These are phyloP conservation scores for Ellobium chinense DNA, from an alignment of 2,888 invertebrate species.

Conservation along the genomic window DNA sequence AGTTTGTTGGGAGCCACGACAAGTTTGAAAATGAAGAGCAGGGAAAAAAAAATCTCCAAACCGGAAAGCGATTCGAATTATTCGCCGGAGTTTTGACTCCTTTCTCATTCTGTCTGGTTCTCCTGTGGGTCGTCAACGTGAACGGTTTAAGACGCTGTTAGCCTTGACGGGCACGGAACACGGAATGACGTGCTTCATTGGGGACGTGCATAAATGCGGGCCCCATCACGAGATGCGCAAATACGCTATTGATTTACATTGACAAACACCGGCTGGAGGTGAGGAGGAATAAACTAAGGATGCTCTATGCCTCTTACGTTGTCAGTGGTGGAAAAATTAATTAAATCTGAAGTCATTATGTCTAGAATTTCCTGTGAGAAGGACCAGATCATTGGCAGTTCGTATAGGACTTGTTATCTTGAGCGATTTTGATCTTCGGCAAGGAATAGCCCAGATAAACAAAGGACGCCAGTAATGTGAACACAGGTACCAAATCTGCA, in stretches of 20 bases:
- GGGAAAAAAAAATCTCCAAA: neutral
- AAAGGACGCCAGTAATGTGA: too few species aligned
- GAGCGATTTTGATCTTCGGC: too few species aligned
- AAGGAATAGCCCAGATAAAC: too few species aligned
- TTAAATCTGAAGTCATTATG: neutral
- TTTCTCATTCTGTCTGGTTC: neutral
- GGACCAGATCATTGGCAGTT: too few species aligned
- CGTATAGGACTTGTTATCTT: too few species aligned
- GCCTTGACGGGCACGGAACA: slow-evolving; percentile 15
- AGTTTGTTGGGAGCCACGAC: neutral
- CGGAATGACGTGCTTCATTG: neutral
- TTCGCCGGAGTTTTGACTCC: neutral
- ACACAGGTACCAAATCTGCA: too few species aligned
- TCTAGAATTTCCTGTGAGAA: neutral
- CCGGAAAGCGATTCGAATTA: neutral
- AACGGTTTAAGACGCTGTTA: slow-evolving; percentile 25
- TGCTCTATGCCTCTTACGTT: too few species aligned
- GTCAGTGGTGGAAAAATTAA: neutral
- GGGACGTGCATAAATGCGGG: neutral
- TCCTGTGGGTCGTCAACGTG: neutral
- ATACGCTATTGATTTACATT: slow-evolving; percentile 5
- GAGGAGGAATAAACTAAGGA: neutral
- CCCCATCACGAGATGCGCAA: neutral
- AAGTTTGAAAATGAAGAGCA: neutral
- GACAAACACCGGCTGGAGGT: neutral